Evolutionary conservation across 2,888 invertebrate species (phyloP).

Genomic region (Pseudococcus viburni): DNA sequence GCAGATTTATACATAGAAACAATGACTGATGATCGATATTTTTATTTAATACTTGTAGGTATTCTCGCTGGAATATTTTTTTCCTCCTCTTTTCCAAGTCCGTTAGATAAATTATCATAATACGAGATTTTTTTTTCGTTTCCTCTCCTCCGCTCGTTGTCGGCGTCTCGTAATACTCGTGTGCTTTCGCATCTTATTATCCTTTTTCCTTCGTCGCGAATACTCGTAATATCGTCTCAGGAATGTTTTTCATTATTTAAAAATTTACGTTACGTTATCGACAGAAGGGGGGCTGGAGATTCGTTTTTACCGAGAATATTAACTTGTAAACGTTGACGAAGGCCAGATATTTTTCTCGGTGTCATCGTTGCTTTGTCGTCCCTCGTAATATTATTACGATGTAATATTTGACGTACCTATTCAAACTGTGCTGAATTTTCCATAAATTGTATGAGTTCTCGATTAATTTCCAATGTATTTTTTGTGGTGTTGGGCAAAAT

Average conservation of each 20-base stretch:
- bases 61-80: constrained; percentile 26
- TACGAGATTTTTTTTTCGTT: background rate
- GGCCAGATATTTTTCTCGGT: background rate
- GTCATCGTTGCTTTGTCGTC: background rate
- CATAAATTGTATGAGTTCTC: too few relatives aligned
- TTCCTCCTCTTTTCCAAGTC: background rate
- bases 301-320: background rate
- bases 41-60: constrained; percentile 27
- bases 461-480: too few relatives aligned
- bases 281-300: background rate
- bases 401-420: too few relatives aligned
- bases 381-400: too few relatives aligned
- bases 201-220: background rate
- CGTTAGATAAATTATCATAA: constrained; percentile 51
- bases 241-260: background rate
- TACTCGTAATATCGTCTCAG: background rate
- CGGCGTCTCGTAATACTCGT: background rate
- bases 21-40: constrained; percentile 26
- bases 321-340: background rate
- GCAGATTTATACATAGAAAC: background rate
- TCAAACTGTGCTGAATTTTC: too few relatives aligned
- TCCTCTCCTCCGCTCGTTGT: background rate
- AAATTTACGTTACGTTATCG: background rate
- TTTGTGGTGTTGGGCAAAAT: too few relatives aligned
- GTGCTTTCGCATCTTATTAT: background rate